phyloP scores from a whole-genome alignment of 2,797 vertebrate genomes.

The Amniataba percoides region DNA sequence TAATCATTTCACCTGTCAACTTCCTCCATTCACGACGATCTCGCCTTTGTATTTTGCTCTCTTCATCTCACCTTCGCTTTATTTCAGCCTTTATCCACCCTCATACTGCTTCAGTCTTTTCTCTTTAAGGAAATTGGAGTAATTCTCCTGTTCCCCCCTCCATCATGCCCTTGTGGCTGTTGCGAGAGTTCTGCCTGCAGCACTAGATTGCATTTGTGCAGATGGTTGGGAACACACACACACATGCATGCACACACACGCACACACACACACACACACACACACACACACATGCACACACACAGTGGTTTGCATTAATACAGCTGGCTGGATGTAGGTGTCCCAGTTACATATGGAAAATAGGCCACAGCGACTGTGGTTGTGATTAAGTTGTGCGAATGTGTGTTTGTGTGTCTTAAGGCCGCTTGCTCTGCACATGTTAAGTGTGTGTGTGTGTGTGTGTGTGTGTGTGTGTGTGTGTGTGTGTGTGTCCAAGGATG shows the following conservation, averaged over 20 bases:
- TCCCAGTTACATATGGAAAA: conserved; percentile 71
- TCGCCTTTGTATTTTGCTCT: neutral
- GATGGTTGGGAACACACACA: conserved; percentile 48
- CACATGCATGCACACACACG: conserved; percentile 30
- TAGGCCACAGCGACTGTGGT: conserved; percentile 47
- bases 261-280: conserved; percentile 26
- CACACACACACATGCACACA: conserved; percentile 41
- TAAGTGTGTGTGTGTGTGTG: neutral
- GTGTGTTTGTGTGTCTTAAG: conserved; percentile 55
- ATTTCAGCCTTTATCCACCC: neutral
- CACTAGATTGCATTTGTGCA: conserved; percentile 58
- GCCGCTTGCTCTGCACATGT: conserved; percentile 25
- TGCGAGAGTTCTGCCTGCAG: conserved; percentile 57
- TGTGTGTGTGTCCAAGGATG: conserved; percentile 4
- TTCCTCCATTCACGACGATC: neutral
- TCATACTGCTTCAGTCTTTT: conserved; percentile 7
- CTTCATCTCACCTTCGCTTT: neutral
- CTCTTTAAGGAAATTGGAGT: conserved; percentile 16
- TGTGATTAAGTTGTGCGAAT: conserved; percentile 47
- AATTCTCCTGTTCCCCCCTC: conserved; percentile 32
- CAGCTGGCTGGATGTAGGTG: conserved; percentile 69
- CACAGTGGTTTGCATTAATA: conserved; percentile 47
- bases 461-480: conserved; percentile 10
- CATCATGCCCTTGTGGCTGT: conserved; percentile 45
- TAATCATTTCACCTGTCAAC: neutral